Base-by-base conservation (phyloP, 2,113 vertebrate genomes). In the Damaliscus lunatus region DNA sequence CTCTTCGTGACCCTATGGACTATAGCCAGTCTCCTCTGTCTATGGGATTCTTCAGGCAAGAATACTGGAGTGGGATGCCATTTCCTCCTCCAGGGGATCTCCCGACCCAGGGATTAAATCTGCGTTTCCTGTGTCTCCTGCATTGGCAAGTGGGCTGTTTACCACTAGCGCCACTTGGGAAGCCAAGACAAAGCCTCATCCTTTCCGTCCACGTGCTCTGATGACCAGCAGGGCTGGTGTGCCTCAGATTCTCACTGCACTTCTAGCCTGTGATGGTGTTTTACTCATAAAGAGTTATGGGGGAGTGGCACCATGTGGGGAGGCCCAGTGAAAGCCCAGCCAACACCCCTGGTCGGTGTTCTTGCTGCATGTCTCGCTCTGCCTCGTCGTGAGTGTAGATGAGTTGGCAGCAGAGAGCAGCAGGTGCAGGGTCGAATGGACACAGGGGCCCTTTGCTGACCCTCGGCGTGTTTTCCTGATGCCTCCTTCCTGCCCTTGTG, bases 271-370 rank as follows among this genome's bases (percentile, higher is more conserved):
- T n/a, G 88, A 12, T 17, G 29, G 13, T 48, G 23, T 27, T 90
- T 67, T 27, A 27, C 33, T 31, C 52, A 13, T 14, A 3, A 21
- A 23, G 27, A 10, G 14, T 29, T 13, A 3, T 10, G 50, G 6
- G 55, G 52, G 59, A 36, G 43, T 13, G 23, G 55, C 14, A 5
- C 31, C 13, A 15, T 52, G 21, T 21, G 5, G 21, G 12, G 31
- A 36, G 31, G 40, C 3, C 11, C 1, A 13, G 27, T 0, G 2
- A 9, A 10, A 57, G 7, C 36, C n/a, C 88, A 12, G n/a, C 52
- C 53, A 8, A 3, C 33, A 1, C 52, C 21, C 19, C n/a, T 19
- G 64, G n/a, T 36, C n/a, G 2, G n/a, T 5, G n/a, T 11, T 36
- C n/a, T 21, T 36, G 64, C 64, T 21, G 17, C 64, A 12, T 5